Conservation (phyloP, 2,888 invertebrate species). For the Therioaphis trifolii region DNA sequence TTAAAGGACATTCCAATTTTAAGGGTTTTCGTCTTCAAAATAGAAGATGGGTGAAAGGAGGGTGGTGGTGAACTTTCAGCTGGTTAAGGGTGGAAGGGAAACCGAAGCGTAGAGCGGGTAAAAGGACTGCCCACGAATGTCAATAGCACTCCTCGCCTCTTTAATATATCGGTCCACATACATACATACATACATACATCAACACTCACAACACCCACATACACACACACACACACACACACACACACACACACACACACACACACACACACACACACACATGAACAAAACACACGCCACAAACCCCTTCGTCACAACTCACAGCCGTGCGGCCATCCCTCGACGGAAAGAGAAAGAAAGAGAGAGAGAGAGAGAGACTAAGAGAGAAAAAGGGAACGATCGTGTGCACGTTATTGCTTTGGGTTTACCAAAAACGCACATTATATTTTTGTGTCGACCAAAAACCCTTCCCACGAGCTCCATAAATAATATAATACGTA, state of each 20-base stretch:
- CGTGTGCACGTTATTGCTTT: neutral
- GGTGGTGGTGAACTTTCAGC: neutral
- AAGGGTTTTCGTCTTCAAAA: neutral
- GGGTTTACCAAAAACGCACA: constrained; percentile 27
- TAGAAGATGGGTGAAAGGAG: too few relatives aligned
- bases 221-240: too few relatives aligned
- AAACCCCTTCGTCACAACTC: too few relatives aligned
- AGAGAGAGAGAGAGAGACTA: too few relatives aligned
- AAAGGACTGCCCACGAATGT: constrained; percentile 47
- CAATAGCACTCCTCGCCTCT: constrained; percentile 51
- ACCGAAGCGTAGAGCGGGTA: neutral
- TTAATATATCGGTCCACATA: constrained; percentile 53
- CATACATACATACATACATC: neutral
- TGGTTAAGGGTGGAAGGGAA: neutral
- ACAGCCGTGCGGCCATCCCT: neutral
- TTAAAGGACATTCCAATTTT: constrained; percentile 36
- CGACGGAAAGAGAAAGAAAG: too few relatives aligned
- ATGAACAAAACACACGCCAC: too few relatives aligned
- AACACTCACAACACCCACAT: neutral
- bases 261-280: too few relatives aligned
- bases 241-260: too few relatives aligned
- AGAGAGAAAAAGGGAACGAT: too few relatives aligned
- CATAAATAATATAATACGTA: constrained; percentile 37
- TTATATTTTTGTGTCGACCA: constrained; percentile 42
- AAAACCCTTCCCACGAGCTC: constrained; percentile 40